These are phyloP conservation scores for Platerodrilus igneus DNA, from an alignment of 2,888 invertebrate genomes.

Conservation along the genomic window DNA sequence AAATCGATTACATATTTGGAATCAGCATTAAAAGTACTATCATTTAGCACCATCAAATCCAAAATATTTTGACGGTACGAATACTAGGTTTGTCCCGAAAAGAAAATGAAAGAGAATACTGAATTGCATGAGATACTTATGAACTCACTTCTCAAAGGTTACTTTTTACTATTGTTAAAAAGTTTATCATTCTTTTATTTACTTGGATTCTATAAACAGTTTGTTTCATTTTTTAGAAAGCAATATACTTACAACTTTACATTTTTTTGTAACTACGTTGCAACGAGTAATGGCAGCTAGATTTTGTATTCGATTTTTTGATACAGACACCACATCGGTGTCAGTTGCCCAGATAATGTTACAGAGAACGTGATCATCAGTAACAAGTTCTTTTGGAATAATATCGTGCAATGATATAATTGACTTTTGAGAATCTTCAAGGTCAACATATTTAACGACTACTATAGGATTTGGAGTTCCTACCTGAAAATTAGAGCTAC, in stretches of 20 bases:
- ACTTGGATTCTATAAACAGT: too few relatives aligned
- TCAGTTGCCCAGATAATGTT: conserved; percentile 71
- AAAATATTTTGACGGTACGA: too few relatives aligned
- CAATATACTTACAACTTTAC: conserved; percentile 13
- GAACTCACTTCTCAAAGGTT: too few relatives aligned
- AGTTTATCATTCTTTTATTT: too few relatives aligned
- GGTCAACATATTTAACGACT: conserved; percentile 59
- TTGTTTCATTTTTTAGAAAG: too few relatives aligned
- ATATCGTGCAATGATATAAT: conserved; percentile 19
- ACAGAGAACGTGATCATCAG: conserved; percentile 62
- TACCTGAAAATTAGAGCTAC: conserved; percentile 49
- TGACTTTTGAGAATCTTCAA: conserved; percentile 36
- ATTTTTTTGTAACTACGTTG: conserved; percentile 7
- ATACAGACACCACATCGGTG: conserved; percentile 63
- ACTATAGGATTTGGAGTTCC: conserved; percentile 72
- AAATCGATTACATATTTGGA: too few relatives aligned
- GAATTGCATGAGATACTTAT: too few relatives aligned
- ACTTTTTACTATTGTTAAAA: too few relatives aligned
- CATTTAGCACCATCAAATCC: too few relatives aligned
- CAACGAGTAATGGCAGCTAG: conserved; percentile 47
- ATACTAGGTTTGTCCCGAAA: too few relatives aligned
- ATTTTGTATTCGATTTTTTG: conserved; percentile 85
- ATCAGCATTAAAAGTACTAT: too few relatives aligned
- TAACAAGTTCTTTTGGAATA: conserved; percentile 53
- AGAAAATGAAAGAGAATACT: too few relatives aligned